phyloP scores from a whole-genome alignment of 2,113 vertebrate species.

The Pica pica region DNA sequence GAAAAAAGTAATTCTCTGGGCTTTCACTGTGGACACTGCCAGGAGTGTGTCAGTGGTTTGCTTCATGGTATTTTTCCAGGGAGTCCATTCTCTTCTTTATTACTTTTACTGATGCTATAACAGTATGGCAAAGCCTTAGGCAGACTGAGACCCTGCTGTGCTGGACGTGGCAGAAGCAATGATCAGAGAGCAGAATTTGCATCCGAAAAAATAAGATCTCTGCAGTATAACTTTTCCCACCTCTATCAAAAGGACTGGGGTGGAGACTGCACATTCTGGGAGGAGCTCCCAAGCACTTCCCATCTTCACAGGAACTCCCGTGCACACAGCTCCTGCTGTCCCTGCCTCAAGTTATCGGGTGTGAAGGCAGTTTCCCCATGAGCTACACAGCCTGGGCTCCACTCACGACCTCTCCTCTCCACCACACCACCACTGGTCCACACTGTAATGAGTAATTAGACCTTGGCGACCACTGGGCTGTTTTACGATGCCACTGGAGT shows the following conservation, averaged over 20 bases:
- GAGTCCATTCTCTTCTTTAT: neutral
- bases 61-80: neutral
- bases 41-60: neutral
- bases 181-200: constrained; percentile 7
- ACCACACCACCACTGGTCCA: neutral
- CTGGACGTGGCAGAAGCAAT: neutral
- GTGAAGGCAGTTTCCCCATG: neutral
- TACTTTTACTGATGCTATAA: neutral
- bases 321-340: neutral
- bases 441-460: neutral
- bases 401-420: neutral
- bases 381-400: neutral
- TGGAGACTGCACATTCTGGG: neutral
- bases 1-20: neutral
- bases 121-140: neutral
- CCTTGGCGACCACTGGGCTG: rapidly evolving
- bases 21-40: neutral
- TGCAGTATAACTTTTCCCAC: neutral
- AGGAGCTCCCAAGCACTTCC: neutral
- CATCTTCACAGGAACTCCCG: rapidly evolving
- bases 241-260: neutral
- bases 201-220: neutral
- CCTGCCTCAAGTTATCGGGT: neutral
- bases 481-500: neutral
- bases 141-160: neutral